Evolutionary conservation across 2,888 invertebrate genomes (phyloP).

Genomic region (Andrena dorsata): DNA sequence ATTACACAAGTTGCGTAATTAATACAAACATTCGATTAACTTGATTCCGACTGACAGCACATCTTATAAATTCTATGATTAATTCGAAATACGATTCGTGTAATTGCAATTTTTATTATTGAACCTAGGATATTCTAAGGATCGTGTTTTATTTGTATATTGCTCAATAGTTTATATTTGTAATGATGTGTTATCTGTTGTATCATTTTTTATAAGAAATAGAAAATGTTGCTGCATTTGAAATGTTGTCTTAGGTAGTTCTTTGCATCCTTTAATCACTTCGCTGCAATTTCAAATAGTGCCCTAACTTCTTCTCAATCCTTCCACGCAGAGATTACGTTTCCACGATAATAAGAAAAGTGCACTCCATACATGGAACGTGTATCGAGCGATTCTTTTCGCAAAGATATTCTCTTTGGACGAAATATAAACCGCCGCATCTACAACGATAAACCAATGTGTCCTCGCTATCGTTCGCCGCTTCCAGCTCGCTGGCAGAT

Average conservation of each 20-base stretch:
- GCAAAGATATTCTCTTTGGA: slow-evolving; percentile 83
- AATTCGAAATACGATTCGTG: slow-evolving; percentile 60
- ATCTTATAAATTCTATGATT: slow-evolving; percentile 30
- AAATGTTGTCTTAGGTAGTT: slow-evolving; percentile 41
- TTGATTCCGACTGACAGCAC: slow-evolving; percentile 18
- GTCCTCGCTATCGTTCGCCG: slow-evolving; percentile 81
- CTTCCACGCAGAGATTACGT: slow-evolving; percentile 30
- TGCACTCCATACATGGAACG: slow-evolving; percentile 90
- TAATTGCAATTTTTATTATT: slow-evolving; percentile 81
- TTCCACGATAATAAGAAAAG: slow-evolving; percentile 88
- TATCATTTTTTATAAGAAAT: slow-evolving; percentile 85
- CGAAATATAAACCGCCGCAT: slow-evolving; percentile 89
- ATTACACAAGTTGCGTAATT: slow-evolving; percentile 16
- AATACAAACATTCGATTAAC: not conserved
- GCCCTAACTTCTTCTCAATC: not conserved
- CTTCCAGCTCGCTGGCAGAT: slow-evolving; percentile 85
- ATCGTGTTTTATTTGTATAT: slow-evolving; percentile 84
- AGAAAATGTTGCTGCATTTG: slow-evolving; percentile 85
- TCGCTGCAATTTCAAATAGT: not conserved
- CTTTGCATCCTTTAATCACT: not conserved
- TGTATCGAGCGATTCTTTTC: slow-evolving; percentile 76
- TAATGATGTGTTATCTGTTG: slow-evolving; percentile 85
- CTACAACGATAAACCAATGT: slow-evolving; percentile 88
- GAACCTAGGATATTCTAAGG: slow-evolving; percentile 80
- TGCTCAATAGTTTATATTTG: slow-evolving; percentile 85